Conservation (phyloP, 2,797 vertebrate genomes). For the Cirrhinus mrigala region DNA sequence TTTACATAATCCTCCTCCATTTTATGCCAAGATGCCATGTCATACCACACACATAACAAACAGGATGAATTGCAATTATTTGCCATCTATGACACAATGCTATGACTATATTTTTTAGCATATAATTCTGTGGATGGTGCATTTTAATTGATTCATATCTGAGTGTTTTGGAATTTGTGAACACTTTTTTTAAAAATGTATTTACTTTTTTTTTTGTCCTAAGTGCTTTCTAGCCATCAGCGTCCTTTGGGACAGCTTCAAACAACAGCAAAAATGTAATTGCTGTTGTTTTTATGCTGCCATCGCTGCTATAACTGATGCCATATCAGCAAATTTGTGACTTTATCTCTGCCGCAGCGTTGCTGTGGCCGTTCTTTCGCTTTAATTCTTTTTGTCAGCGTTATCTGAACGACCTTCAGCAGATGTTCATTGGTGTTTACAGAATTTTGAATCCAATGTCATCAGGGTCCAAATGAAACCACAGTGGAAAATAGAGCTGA, state of each 20-base stretch:
- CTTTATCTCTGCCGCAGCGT: not conserved
- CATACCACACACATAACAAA: not conserved
- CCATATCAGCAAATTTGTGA: slow-evolving; percentile 23
- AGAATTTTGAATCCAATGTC: slow-evolving; percentile 14
- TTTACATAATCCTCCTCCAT: slow-evolving; percentile 28
- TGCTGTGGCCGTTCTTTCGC: not conserved
- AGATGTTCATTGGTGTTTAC: slow-evolving; percentile 23
- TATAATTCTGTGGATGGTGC: not conserved
- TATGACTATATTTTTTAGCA: not conserved
- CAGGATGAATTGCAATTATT: not conserved
- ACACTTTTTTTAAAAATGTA: not conserved
- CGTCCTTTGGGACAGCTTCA: slow-evolving; percentile 6
- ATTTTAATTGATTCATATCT: not conserved
- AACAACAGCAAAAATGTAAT: not conserved
- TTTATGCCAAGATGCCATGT: slow-evolving; percentile 10
- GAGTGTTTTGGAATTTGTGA: not conserved
- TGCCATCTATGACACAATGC: not conserved
- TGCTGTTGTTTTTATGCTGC: slow-evolving; percentile 27
- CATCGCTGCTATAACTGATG: slow-evolving; percentile 1
- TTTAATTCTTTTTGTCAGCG: slow-evolving; percentile 28
- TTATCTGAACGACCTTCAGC: slow-evolving; percentile 34
- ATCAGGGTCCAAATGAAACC: not conserved
- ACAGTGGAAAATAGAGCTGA: not conserved
- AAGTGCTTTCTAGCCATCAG: not conserved
- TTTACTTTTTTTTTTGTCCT: slow-evolving; percentile 1